Evolutionary conservation across 2,888 invertebrate species (phyloP), one percentile per base, ranked within the genome.

Genomic region (Nymphalis polychloros): DNA sequence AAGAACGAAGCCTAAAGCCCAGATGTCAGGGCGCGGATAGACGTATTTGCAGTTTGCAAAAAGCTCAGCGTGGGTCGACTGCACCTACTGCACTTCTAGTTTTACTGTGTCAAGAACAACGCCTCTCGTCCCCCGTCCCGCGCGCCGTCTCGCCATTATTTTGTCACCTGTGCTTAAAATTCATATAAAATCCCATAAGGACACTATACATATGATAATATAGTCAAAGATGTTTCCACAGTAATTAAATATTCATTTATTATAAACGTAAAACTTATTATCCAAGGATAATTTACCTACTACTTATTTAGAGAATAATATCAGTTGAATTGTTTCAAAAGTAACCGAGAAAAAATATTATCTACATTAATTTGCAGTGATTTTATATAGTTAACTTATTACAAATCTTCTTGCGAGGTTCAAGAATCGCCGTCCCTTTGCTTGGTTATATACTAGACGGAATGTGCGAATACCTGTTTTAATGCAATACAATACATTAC

Each of bases 101-200:
- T 88, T 92, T 92, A 92, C 92, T 92, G 90, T 92, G 92, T 92
- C 92, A 92, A 92, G 92, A 87, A 92, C 92, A 88, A 92, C 92
- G 86, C 84, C 89, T 90, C 87, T 86, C 87, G 87, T 82, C 89
- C 88, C 85, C 84, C 81, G 83, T 84, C 74, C 72, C 76, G 72
- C 71, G 64, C 73, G 27, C 66, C 63, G 53, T 80, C 83, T 79
- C 83, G 75, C 77, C 75, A 71, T 72, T 73, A 75, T 78, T 76
- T 75, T 76, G 75, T 77, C 81, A 79, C 76, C 77, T 77, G 77
- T 70, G 74, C 64, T 70, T 67, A 75, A 78, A 75, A 70, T 65
- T 71, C 64, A 50, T 59, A 70, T 70, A 69, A 69, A 70, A 53
- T 55, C 63, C 59, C 27, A 59, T 57, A 60, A 48, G 19, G 35